phyloP scores from a whole-genome alignment of 2,797 vertebrate genomes.

The Protosalanx chinensis region DNA sequence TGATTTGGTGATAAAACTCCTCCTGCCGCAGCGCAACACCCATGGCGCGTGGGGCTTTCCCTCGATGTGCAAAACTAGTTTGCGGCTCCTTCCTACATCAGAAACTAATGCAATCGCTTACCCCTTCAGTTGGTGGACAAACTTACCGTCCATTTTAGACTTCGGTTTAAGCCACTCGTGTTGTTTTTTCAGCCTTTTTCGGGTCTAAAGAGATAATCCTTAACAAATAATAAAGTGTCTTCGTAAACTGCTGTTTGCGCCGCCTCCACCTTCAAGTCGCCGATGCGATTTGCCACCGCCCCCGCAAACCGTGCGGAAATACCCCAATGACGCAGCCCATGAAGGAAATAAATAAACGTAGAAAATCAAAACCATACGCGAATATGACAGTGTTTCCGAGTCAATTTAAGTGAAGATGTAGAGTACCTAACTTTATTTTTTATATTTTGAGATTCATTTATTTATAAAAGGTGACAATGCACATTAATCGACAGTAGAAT shows the following conservation, averaged over 20 bases:
- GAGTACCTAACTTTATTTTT: background rate
- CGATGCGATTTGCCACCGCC: slow-evolving; percentile 43
- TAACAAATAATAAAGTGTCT: background rate
- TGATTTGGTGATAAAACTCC: slow-evolving; percentile 24
- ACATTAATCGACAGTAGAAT: too few relatives aligned
- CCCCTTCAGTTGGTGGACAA: background rate
- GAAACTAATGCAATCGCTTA: background rate
- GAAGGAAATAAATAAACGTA: slow-evolving; percentile 22
- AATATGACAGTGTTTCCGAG: background rate
- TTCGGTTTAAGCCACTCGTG: slow-evolving; percentile 31
- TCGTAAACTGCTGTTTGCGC: slow-evolving; percentile 47
- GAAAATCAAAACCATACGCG: background rate
- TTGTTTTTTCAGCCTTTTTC: background rate
- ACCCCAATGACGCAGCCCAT: slow-evolving; percentile 75
- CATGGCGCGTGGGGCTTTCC: slow-evolving; percentile 62
- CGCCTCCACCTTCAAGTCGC: slow-evolving; percentile 13
- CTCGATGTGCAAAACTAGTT: slow-evolving; percentile 55
- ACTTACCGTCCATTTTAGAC: slow-evolving; percentile 63
- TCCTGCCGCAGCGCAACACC: slow-evolving; percentile 38
- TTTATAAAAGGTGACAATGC: too few relatives aligned
- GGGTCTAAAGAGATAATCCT: background rate
- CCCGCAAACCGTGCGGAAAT: slow-evolving; percentile 71
- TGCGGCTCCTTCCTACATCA: slow-evolving; percentile 12
- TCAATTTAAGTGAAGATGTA: background rate
- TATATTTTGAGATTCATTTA: too few relatives aligned